phyloP scores from a whole-genome alignment of 2,888 invertebrate genomes.

The Mycalesis mineus region DNA sequence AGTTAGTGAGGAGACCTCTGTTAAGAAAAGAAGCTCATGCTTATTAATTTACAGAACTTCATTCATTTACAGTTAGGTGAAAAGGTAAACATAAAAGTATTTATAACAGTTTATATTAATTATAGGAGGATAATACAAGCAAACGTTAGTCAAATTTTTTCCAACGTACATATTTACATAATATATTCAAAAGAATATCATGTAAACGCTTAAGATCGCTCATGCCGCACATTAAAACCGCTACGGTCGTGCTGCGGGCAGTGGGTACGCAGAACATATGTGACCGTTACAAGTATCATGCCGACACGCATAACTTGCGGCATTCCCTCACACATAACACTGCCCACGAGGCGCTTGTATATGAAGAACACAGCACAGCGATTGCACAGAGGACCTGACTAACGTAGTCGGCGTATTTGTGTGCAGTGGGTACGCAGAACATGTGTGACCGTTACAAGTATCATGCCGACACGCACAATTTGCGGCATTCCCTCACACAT shows the following conservation, averaged over 20 bases:
- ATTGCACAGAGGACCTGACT: too few relatives aligned
- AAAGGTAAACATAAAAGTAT: too few relatives aligned
- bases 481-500: too few relatives aligned
- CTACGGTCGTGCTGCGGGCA: neutral
- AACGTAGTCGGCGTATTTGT: too few relatives aligned
- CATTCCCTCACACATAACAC: neutral
- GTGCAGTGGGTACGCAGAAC: too few relatives aligned
- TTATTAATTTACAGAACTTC: too few relatives aligned
- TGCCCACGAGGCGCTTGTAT: neutral
- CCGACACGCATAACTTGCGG: constrained; percentile 2
- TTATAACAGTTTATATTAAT: too few relatives aligned
- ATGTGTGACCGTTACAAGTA: too few relatives aligned
- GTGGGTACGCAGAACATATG: neutral
- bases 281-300: neutral
- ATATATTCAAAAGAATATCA: neutral
- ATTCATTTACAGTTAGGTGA: too few relatives aligned
- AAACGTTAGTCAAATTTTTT: neutral
- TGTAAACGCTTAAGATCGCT: neutral
- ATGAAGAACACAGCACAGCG: neutral
- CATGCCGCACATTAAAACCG: neutral
- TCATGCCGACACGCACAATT: too few relatives aligned
- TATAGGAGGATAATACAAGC: neutral
- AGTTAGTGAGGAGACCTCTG: too few relatives aligned
- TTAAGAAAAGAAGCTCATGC: too few relatives aligned
- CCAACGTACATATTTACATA: neutral